These are phyloP conservation scores for Megaceryle torquata DNA, from an alignment of 2,113 vertebrate genomes.

Conservation along the genomic window DNA sequence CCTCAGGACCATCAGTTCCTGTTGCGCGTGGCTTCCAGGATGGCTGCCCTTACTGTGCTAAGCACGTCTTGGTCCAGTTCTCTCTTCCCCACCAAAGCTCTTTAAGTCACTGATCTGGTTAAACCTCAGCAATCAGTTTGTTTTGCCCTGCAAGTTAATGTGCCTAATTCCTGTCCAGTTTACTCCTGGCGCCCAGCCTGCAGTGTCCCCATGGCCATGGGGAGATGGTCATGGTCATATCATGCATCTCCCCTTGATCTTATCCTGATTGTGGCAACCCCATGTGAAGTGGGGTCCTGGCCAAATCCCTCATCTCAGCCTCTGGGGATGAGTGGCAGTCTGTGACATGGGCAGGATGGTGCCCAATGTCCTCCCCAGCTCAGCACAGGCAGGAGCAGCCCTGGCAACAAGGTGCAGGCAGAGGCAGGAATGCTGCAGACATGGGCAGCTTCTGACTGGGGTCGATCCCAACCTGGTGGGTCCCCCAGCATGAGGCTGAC, in stretches of 20 bases:
- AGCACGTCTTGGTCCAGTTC: slow-evolving; percentile 33
- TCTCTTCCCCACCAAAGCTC: neutral
- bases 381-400: neutral
- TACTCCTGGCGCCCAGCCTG: neutral
- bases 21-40: too few relatives aligned
- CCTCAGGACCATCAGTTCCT: rapidly evolving
- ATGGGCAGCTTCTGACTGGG: neutral
- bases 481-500: neutral
- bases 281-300: rapidly evolving
- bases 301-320: neutral
- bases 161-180: neutral
- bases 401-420: neutral
- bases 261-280: rapidly evolving
- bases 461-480: rapidly evolving
- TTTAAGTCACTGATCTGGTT: slow-evolving; percentile 42
- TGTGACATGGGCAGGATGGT: neutral
- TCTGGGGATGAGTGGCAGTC: rapidly evolving
- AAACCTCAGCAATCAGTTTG: neutral
- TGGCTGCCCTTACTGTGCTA: neutral
- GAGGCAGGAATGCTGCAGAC: neutral
- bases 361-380: neutral
- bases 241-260: rapidly evolving
- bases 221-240: rapidly evolving
- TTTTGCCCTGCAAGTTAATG: neutral
- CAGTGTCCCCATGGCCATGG: rapidly evolving